Conservation (phyloP, 2,888 invertebrate species). For the Biston stratarius region DNA sequence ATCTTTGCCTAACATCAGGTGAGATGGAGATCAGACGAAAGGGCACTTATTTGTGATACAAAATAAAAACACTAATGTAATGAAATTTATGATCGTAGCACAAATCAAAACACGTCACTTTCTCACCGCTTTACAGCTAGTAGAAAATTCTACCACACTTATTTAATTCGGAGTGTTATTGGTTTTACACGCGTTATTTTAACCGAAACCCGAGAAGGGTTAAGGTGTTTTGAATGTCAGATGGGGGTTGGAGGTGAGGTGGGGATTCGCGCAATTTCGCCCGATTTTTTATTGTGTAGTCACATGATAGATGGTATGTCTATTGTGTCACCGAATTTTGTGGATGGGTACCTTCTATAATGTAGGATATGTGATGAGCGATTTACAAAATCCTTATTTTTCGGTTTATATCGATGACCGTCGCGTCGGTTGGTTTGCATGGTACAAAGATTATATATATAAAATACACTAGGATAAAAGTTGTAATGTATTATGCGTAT, state of each 20-base stretch:
- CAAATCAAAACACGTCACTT: too few species aligned
- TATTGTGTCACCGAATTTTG: constrained; percentile 23
- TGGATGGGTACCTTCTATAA: constrained; percentile 5
- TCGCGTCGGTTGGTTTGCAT: too few species aligned
- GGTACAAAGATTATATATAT: not conserved
- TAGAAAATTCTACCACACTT: not conserved
- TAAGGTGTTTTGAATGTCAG: constrained; percentile 33
- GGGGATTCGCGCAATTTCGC: constrained; percentile 7
- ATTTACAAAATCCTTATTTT: not conserved
- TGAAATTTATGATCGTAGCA: too few species aligned
- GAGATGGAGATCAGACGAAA: too few species aligned
- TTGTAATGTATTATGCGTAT: too few species aligned
- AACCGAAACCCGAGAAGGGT: constrained; percentile 20
- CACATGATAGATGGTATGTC: constrained; percentile 37
- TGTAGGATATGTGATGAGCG: constrained; percentile 7
- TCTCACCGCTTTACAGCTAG: not conserved
- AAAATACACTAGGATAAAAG: not conserved
- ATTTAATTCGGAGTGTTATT: constrained; percentile 23
- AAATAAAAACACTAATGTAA: too few species aligned
- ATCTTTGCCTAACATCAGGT: too few species aligned
- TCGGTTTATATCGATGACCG: too few species aligned
- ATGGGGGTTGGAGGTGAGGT: constrained; percentile 11
- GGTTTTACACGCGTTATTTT: constrained; percentile 30
- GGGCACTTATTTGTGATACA: too few species aligned
- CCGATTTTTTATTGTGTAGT: constrained; percentile 31